Percentiles rank a stretch among this genome's conserved stretches.
Conservation (phyloP, 2,888 invertebrate genomes). For the Calliphora vomitoria region DNA sequence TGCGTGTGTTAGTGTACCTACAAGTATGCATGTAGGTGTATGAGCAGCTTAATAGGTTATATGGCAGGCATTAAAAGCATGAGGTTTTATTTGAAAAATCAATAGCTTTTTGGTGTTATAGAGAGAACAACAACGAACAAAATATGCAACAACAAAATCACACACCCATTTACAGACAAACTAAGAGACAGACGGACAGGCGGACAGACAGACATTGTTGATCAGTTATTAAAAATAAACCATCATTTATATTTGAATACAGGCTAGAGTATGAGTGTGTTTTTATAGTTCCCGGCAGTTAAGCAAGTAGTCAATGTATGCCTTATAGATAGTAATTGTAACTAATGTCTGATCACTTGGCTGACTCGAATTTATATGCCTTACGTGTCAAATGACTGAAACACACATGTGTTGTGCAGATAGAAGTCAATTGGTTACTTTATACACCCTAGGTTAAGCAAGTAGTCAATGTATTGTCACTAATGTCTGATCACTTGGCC, state of each 20-base stretch:
- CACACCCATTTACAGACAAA: neutral
- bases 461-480: too few relatives aligned
- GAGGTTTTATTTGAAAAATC: slow-evolving; percentile 66
- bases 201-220: neutral
- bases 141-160: neutral
- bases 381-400: too few relatives aligned
- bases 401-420: too few relatives aligned
- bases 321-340: too few relatives aligned
- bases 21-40: neutral
- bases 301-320: too few relatives aligned
- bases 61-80: slow-evolving; percentile 62
- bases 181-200: neutral
- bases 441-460: too few relatives aligned
- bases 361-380: too few relatives aligned
- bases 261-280: neutral
- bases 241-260: slow-evolving; percentile 12
- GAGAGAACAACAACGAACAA: neutral
- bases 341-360: too few relatives aligned
- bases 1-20: too few relatives aligned
- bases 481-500: too few relatives aligned
- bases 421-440: too few relatives aligned
- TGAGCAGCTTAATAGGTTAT: slow-evolving; percentile 64
- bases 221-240: slow-evolving; percentile 56
- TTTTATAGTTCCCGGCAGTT: too few relatives aligned
- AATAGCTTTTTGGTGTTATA: slow-evolving; percentile 61